These are phyloP conservation scores for Meloidogyne chitwoodi DNA, from an alignment of 1,140 invertebrate species.

Conservation along the genomic window DNA sequence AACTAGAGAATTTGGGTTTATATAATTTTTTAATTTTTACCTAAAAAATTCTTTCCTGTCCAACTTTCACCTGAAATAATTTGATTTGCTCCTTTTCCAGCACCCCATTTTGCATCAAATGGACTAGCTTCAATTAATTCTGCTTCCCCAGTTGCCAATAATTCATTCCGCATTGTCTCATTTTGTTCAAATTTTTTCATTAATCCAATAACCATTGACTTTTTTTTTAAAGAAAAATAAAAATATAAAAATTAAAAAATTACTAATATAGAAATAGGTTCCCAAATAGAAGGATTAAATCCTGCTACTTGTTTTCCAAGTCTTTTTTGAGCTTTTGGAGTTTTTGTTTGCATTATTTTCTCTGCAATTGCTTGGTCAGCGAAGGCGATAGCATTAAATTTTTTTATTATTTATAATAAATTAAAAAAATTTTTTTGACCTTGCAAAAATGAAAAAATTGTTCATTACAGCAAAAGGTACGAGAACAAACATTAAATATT, in stretches of 20 bases:
- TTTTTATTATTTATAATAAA: too few species aligned
- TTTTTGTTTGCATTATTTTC: background rate
- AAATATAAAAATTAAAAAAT: too few species aligned
- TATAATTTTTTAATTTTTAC: too few species aligned
- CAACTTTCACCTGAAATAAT: background rate
- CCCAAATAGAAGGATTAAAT: background rate
- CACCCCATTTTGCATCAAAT: background rate
- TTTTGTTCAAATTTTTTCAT: background rate
- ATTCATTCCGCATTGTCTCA: background rate
- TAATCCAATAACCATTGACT: slow-evolving; percentile 2
- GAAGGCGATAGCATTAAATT: background rate
- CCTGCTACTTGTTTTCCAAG: background rate
- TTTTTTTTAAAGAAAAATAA: background rate
- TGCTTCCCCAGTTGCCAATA: background rate
- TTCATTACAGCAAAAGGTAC: background rate
- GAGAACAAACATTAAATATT: background rate
- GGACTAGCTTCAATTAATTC: slow-evolving; percentile 4
- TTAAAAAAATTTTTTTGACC: too few species aligned
- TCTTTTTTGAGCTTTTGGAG: background rate
- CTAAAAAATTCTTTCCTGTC: background rate
- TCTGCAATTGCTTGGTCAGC: background rate
- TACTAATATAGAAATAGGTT: background rate
- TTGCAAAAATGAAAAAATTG: slow-evolving; percentile 4
- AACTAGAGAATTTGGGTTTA: too few species aligned
- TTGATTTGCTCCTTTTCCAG: background rate